phyloP scores from a whole-genome alignment of 1,140 invertebrate genomes.

The Nephotettix cincticeps region DNA sequence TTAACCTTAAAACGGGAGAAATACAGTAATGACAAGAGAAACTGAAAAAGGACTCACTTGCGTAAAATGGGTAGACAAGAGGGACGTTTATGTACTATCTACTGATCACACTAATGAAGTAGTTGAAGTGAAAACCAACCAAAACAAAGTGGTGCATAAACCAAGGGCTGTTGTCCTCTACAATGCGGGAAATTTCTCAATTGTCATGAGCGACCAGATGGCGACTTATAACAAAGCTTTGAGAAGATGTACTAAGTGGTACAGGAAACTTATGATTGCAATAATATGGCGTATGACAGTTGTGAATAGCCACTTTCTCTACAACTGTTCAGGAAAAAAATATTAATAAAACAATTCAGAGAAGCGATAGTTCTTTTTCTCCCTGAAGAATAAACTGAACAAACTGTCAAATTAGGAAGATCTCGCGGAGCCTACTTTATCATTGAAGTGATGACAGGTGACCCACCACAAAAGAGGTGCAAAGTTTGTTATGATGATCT shows the following conservation, averaged over 20 bases:
- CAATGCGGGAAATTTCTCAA: not conserved
- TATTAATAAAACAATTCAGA: not conserved
- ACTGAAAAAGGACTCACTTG: not conserved
- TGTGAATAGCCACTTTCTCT: too few relatives aligned
- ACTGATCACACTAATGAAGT: not conserved
- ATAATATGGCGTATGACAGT: too few relatives aligned
- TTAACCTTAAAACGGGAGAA: not conserved
- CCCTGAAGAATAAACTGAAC: not conserved
- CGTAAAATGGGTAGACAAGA: not conserved
- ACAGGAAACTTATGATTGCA: not conserved
- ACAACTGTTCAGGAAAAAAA: not conserved
- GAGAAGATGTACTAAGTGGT: not conserved
- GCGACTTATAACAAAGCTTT: not conserved
- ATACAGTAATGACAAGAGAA: not conserved
- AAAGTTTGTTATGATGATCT: not conserved
- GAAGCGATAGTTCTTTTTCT: not conserved
- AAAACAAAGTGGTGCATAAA: not conserved
- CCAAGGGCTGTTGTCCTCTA: not conserved
- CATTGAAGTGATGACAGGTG: not conserved
- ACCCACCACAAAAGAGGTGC: conserved; percentile 3
- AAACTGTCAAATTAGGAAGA: not conserved
- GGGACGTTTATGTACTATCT: not conserved
- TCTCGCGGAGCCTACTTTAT: not conserved
- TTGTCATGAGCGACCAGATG: not conserved
- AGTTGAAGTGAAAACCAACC: not conserved